Evolutionary conservation across 92 coral and sea anemone genomes (phyloP), one percentile per base, ranked within the genome.

Genomic region (Epizoanthus illoricatus): DNA sequence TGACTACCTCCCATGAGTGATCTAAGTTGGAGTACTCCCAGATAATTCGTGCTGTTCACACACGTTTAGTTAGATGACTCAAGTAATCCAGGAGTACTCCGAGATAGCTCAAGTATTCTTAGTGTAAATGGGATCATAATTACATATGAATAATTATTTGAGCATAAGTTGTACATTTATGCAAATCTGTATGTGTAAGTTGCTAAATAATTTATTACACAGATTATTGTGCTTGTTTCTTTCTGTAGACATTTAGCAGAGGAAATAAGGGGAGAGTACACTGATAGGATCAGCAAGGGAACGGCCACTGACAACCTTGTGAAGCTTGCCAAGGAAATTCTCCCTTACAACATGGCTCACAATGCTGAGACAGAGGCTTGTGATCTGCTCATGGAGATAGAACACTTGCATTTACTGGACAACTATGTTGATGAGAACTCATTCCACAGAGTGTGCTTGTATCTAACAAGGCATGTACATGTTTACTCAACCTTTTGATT

Each of bases 341-440:
- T 95, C 5, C 98, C 95, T 10, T 93, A 95, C 74, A 88, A 92
- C 83, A 95, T 95, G 98, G 87, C 89, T 42, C 98, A 95, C 81
- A 95, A 95, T 89, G 98, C 98, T 2, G 98, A 95, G 84, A 95
- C 98, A 6, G 98, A 95, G 61, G 98, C 98, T 0, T 95, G 98
- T 86, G 98, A 95, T 66, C 73, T 95, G 47, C 92, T 95, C 81
- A 95, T 95, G 98, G 98, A 95, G 84, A 91, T 95, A 40, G 98
- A 95, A 64, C 85, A 85, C 9, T 74, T 95, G 73, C 96, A 93
- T 39, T 76, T 89, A 33, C 88, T 95, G 61, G 91, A 91, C 8
- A 79, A 85, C 18, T 85, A 91, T 62, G 92, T 92, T 21, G 98
- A 95, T 57, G 84, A 88, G 45, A 93, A 81, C 80, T 93, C 94